Conservation (phyloP, 2,888 invertebrate species). For the Anaspis maculata region DNA sequence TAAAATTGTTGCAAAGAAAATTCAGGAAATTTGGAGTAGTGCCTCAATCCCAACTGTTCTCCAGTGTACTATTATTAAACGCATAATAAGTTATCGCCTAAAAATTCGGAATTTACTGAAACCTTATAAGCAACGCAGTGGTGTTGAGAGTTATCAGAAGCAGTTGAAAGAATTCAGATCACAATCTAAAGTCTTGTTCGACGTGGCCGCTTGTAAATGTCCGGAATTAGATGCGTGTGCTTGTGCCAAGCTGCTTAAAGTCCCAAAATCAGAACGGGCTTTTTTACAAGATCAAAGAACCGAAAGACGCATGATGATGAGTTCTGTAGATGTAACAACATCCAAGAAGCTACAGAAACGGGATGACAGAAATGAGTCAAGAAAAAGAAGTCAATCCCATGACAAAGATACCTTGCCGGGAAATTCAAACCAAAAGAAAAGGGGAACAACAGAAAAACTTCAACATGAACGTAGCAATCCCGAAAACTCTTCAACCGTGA, state of each 20-base stretch:
- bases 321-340: not conserved
- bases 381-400: not conserved
- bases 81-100: not conserved
- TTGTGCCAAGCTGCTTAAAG: not conserved
- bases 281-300: too few species aligned
- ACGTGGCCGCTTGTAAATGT: conserved; percentile 1
- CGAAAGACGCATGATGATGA: too few species aligned
- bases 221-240: not conserved
- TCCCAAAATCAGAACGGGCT: too few species aligned
- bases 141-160: not conserved
- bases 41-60: not conserved
- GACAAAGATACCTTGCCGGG: too few species aligned
- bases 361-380: not conserved
- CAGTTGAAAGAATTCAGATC: not conserved
- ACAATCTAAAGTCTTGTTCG: not conserved
- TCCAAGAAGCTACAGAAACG: too few species aligned
- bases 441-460: too few species aligned
- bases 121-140: not conserved
- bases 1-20: conserved; percentile 2
- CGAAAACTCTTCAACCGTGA: too few species aligned
- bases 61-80: not conserved
- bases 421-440: too few species aligned
- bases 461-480: not conserved
- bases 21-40: not conserved
- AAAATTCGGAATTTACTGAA: not conserved